phyloP scores from a whole-genome alignment of 2,113 vertebrate species.

The Mystacornis crossleyi region DNA sequence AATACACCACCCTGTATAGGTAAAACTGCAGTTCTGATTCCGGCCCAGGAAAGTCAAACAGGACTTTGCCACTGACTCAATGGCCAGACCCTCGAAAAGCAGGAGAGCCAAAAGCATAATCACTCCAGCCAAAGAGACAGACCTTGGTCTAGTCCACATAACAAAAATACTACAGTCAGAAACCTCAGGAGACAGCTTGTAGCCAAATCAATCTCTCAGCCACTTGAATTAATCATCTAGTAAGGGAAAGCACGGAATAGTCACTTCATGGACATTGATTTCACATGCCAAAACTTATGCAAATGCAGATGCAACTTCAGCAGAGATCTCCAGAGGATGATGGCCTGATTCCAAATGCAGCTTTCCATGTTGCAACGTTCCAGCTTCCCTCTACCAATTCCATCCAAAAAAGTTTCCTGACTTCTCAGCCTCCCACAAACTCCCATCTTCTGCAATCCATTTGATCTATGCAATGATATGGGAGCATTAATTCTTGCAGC shows the following conservation, averaged over 20 bases:
- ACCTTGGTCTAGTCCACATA: background rate
- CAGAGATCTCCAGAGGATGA: background rate
- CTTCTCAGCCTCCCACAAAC: background rate
- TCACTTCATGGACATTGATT: background rate
- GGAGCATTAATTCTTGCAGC: background rate
- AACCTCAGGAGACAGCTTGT: background rate
- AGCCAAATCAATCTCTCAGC: background rate
- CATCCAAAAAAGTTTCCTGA: background rate
- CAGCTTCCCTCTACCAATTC: background rate
- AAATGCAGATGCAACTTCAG: slow-evolving; percentile 43
- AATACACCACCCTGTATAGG: background rate
- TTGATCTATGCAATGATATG: background rate
- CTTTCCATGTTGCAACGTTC: background rate
- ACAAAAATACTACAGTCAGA: background rate
- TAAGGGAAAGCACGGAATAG: background rate
- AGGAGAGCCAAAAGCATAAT: background rate
- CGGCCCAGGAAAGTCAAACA: background rate
- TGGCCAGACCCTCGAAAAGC: background rate
- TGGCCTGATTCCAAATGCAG: slow-evolving; percentile 28
- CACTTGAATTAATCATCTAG: slow-evolving; percentile 15
- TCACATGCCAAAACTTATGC: slow-evolving; percentile 30
- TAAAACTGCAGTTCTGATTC: background rate
- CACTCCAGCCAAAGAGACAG: background rate
- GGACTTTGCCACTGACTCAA: background rate
- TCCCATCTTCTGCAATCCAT: background rate